Percentiles rank a stretch among this genome's conserved stretches.
These are phyloP conservation scores for Micromys minutus DNA, from an alignment of 2,113 vertebrate species.

Conservation along the genomic window DNA sequence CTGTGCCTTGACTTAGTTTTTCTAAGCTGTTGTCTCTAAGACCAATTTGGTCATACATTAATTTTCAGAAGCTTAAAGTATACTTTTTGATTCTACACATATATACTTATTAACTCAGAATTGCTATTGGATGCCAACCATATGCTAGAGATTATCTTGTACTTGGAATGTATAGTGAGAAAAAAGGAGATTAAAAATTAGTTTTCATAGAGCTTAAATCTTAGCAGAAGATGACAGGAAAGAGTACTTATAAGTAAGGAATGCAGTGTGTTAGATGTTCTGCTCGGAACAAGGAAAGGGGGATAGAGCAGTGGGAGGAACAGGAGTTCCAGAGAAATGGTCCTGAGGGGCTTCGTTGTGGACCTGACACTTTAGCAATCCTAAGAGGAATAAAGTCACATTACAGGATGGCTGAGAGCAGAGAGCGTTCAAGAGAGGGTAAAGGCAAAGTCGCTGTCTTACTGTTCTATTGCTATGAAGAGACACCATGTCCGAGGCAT, in stretches of 20 bases:
- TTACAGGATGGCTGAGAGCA: not conserved
- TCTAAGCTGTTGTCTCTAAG: not conserved
- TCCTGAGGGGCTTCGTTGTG: not conserved
- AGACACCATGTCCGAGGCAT: not conserved
- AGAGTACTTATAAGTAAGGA: not conserved
- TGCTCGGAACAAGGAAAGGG: not conserved
- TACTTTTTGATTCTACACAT: not conserved
- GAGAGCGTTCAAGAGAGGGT: not conserved
- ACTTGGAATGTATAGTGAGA: not conserved
- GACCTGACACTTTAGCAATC: not conserved
- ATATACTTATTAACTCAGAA: not conserved
- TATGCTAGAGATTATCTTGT: not conserved
- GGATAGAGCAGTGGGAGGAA: not conserved
- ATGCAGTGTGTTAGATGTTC: not conserved
- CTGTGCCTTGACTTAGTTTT: not conserved
- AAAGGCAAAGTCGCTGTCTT: not conserved
- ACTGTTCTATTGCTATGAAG: not conserved
- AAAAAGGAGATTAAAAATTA: conserved; percentile 44
- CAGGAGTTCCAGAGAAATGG: not conserved
- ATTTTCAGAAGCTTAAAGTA: conserved; percentile 36
- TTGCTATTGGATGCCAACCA: not conserved
- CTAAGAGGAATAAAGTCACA: not conserved
- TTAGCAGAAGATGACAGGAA: not conserved
- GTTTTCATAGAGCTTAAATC: not conserved
- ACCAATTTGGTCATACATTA: not conserved